A percentile compares a stretch with the other conserved stretches of the same genome.
These are phyloP conservation scores for Actinia equina DNA, from an alignment of 64 coral and sea anemone species.

Conservation along the genomic window DNA sequence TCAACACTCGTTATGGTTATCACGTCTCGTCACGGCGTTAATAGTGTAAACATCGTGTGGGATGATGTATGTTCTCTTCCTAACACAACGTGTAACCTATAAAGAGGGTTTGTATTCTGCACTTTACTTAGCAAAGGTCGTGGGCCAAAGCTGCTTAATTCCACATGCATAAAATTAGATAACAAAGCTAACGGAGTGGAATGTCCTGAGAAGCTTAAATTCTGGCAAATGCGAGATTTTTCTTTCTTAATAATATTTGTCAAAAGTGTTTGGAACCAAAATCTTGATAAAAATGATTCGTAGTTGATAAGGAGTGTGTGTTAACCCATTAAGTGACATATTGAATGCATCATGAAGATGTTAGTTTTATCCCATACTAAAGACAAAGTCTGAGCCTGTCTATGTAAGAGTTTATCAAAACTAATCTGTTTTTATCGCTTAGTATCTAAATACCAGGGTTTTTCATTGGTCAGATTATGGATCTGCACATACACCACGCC, in stretches of 20 bases:
- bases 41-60: background rate
- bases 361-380: background rate
- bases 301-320: background rate
- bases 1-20: background rate
- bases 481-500: background rate
- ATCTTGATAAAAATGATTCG: too few relatives aligned
- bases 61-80: background rate
- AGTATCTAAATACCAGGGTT: background rate
- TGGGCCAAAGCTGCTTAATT: background rate
- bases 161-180: background rate
- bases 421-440: slow-evolving; percentile 20
- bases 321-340: background rate
- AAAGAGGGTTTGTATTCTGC: background rate
- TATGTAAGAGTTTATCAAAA: slow-evolving; percentile 14
- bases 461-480: background rate
- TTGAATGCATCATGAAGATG: background rate
- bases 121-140: background rate
- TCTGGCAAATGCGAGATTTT: background rate
- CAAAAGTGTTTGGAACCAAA: background rate
- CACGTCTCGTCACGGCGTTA: background rate
- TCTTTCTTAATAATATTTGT: background rate
- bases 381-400: slow-evolving; percentile 4
- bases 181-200: background rate
- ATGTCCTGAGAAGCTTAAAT: background rate
- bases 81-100: background rate